phyloP scores from a whole-genome alignment of 2,113 vertebrate genomes.

The Bos indicus region DNA sequence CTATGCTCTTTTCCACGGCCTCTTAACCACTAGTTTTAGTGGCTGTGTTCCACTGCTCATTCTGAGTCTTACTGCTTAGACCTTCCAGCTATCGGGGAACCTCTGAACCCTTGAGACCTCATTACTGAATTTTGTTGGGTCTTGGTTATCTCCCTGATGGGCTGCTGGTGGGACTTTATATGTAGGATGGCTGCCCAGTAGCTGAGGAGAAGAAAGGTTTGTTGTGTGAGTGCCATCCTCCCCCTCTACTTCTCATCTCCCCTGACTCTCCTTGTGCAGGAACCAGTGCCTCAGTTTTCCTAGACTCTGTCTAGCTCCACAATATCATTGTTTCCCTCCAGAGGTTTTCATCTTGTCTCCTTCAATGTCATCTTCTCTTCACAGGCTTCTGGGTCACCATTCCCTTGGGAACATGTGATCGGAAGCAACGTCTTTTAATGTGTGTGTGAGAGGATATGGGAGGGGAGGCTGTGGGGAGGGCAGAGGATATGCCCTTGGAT shows the following conservation, averaged over 20 bases:
- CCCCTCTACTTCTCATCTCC: neutral
- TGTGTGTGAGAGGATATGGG: neutral
- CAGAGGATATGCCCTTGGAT: neutral
- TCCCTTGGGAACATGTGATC: neutral
- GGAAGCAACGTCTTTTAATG: neutral
- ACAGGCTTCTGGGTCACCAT: neutral
- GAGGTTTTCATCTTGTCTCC: neutral
- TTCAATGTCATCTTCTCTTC: neutral
- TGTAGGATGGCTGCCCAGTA: neutral
- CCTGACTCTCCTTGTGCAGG: neutral
- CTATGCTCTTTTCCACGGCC: neutral
- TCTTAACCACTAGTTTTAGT: neutral
- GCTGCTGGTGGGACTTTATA: neutral
- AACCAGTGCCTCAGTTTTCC: neutral
- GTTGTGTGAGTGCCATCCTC: neutral
- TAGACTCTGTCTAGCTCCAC: neutral
- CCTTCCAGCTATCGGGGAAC: neutral
- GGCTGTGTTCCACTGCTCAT: neutral
- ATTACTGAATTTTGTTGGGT: neutral
- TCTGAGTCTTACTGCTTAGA: neutral
- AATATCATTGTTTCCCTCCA: neutral
- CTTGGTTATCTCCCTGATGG: neutral
- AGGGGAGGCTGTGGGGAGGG: neutral
- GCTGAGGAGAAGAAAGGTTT: neutral
- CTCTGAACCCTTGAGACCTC: neutral